Evolutionary conservation across 2,888 invertebrate species (phyloP).

Genomic region (Epinotia bilunana): DNA sequence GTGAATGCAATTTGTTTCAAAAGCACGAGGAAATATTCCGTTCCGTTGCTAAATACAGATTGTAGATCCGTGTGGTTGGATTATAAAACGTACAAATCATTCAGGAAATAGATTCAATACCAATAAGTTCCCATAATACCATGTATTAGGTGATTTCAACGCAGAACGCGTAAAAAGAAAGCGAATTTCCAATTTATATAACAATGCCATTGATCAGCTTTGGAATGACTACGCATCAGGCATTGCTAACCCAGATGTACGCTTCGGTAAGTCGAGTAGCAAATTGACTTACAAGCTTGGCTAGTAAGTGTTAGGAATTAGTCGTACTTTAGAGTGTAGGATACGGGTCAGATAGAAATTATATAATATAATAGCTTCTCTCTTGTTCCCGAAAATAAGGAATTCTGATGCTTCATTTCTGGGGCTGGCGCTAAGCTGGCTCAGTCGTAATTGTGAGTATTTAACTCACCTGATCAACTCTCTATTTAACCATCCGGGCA

Average conservation of each 20-base stretch:
- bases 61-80: no score
- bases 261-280: background rate
- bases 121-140: conserved; percentile 40
- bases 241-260: conserved; percentile 21
- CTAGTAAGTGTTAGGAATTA: background rate
- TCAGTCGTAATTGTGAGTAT: no score
- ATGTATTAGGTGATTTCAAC: conserved; percentile 42
- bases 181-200: conserved; percentile 47
- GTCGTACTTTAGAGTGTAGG: background rate
- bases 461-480: no score
- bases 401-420: no score
- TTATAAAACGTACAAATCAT: conserved; percentile 19
- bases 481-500: no score
- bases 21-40: background rate
- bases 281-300: background rate
- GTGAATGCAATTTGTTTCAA: no score
- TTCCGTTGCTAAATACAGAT: background rate
- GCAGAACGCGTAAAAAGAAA: conserved; percentile 45
- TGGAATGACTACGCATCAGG: conserved; percentile 26
- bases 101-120: conserved; percentile 30
- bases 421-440: no score
- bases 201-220: conserved; percentile 38
- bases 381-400: no score
- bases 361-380: no score
- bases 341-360: no score